Percentiles rank a stretch among this genome's conserved stretches.
phyloP scores from a whole-genome alignment of 2,888 invertebrate species.

The Tiphia femorata region DNA sequence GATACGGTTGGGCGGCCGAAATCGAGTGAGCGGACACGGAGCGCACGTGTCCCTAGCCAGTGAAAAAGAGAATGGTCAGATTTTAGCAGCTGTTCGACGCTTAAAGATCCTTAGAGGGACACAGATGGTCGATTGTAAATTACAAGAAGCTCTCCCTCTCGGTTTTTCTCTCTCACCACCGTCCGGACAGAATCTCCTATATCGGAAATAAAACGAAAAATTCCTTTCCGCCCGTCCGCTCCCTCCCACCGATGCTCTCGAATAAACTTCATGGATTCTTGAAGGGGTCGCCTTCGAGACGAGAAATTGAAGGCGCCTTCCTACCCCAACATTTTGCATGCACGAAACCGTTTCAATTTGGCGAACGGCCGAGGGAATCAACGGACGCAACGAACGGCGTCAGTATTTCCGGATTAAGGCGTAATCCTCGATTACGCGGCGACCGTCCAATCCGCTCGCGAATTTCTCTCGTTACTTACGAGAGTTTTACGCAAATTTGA shows the following conservation, averaged over 20 bases:
- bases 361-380: conserved; percentile 25
- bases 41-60: too few species aligned
- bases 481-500: conserved; percentile 5
- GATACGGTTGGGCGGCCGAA: too few species aligned
- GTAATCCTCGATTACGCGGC: conserved; percentile 23
- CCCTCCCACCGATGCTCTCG: too few species aligned
- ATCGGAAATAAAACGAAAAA: too few species aligned
- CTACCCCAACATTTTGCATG: conserved; percentile 38
- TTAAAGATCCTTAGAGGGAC: background rate
- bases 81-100: background rate
- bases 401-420: conserved; percentile 22
- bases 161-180: background rate
- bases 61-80: conserved; percentile 4
- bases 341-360: conserved; percentile 46
- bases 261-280: too few species aligned
- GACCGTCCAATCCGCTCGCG: conserved; percentile 9
- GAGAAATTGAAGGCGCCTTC: too few species aligned
- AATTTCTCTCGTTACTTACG: conserved; percentile 14
- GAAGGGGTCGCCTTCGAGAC: too few species aligned
- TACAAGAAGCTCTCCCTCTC: too few species aligned
- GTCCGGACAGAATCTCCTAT: too few species aligned
- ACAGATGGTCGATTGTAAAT: too few species aligned
- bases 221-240: too few species aligned
- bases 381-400: conserved; percentile 11
- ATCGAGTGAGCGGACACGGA: too few species aligned